phyloP scores from a whole-genome alignment of 2,797 vertebrate species.

The Darevskia mixta region DNA sequence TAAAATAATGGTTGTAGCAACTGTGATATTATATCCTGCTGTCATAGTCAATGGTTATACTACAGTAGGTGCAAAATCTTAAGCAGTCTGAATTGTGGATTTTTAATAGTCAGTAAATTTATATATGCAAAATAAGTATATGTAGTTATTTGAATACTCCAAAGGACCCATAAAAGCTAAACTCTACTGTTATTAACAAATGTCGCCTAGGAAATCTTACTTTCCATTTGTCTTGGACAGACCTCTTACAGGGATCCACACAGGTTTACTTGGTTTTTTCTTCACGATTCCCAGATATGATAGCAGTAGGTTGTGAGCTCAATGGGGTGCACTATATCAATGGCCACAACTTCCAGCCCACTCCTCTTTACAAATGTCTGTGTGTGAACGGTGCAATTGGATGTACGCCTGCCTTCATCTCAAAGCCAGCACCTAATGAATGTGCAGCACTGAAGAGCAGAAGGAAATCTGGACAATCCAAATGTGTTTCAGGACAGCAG shows the following conservation, averaged over 20 bases:
- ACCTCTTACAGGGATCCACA: not conserved
- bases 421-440: slow-evolving; percentile 79
- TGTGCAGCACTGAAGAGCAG: slow-evolving; percentile 72
- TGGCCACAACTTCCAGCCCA: slow-evolving; percentile 91
- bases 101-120: not conserved
- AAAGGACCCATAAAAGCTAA: not conserved
- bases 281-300: slow-evolving; percentile 83
- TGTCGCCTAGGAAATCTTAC: not conserved
- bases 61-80: not conserved
- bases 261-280: not conserved
- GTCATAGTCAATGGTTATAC: not conserved
- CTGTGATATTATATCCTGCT: not conserved
- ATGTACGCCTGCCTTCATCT: slow-evolving; percentile 88
- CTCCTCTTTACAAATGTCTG: slow-evolving; percentile 90
- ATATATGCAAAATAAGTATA: not conserved
- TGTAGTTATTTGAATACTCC: not conserved
- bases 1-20: not conserved
- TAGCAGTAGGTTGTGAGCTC: slow-evolving; percentile 94
- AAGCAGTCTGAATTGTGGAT: not conserved
- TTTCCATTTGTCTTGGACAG: not conserved
- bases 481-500: slow-evolving; percentile 66
- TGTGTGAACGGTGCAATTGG: slow-evolving; percentile 93
- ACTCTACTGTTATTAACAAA: not conserved
- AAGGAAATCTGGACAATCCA: slow-evolving; percentile 75
- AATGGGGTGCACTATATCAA: slow-evolving; percentile 90